These are phyloP conservation scores for Dicentrarchus labrax DNA, from an alignment of 2,113 vertebrate genomes.

Conservation along the genomic window DNA sequence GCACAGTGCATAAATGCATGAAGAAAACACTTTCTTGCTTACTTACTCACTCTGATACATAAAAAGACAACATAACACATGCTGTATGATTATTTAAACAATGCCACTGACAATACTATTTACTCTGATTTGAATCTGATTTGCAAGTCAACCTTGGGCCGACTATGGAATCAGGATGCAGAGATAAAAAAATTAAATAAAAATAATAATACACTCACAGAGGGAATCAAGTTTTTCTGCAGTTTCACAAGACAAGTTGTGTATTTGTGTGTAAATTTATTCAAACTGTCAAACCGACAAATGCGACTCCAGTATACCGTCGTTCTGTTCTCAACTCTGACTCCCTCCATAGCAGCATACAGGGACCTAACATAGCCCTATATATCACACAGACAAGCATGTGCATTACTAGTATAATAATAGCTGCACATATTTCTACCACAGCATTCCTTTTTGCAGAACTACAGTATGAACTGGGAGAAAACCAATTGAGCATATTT, in stretches of 20 bases:
- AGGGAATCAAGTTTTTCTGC: background rate
- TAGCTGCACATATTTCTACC: constrained; percentile 2
- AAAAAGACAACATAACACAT: background rate
- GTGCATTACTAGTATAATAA: background rate
- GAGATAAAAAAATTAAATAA: background rate
- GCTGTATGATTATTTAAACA: background rate
- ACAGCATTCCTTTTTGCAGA: background rate
- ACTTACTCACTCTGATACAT: background rate
- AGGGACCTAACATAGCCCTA: background rate
- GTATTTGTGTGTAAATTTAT: background rate
- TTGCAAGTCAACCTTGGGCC: background rate
- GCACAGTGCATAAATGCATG: background rate
- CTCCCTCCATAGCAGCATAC: background rate
- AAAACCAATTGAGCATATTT: background rate
- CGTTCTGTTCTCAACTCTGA: background rate
- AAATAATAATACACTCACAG: background rate
- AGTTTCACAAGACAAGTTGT: background rate
- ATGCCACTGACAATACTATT: background rate
- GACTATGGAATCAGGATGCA: background rate
- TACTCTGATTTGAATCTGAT: background rate
- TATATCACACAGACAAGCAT: constrained; percentile 17
- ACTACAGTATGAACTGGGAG: background rate
- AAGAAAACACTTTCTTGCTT: background rate
- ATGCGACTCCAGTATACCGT: too few species aligned
- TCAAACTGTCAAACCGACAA: background rate